Evolutionary conservation across 2,888 invertebrate species (phyloP).

Genomic region (Nebria brevicollis): DNA sequence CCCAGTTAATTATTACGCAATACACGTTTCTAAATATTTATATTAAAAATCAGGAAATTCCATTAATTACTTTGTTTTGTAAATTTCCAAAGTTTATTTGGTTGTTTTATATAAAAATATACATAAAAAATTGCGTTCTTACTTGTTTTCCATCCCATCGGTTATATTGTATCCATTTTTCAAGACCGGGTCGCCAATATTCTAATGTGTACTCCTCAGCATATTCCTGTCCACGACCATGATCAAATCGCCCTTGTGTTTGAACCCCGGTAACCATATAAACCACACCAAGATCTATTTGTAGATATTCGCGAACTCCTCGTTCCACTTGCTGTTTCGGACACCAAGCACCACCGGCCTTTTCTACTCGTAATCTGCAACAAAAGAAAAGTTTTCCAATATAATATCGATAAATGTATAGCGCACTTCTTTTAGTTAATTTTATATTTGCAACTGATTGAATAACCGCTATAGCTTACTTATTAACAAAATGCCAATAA

Average conservation of each 20-base stretch:
- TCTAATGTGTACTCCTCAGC: constrained; percentile 77
- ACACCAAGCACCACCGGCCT: constrained; percentile 82
- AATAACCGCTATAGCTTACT: too few relatives aligned
- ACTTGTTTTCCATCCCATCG: constrained; percentile 76
- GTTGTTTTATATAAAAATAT: background rate
- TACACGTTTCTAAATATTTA: too few relatives aligned
- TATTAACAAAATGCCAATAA: too few relatives aligned
- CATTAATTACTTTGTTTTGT: background rate
- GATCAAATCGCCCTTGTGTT: constrained; percentile 81
- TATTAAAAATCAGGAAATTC: too few relatives aligned
- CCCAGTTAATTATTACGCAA: too few relatives aligned
- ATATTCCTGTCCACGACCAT: constrained; percentile 79
- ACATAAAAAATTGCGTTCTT: constrained; percentile 50
- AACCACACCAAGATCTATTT: constrained; percentile 70
- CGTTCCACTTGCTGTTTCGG: constrained; percentile 73
- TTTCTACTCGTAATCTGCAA: constrained; percentile 74
- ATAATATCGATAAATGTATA: background rate
- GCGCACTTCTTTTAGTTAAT: too few relatives aligned
- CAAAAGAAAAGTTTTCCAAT: constrained; percentile 32
- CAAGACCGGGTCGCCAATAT: constrained; percentile 72
- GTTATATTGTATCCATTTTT: constrained; percentile 72
- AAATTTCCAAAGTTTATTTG: background rate
- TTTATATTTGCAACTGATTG: too few relatives aligned
- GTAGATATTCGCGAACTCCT: constrained; percentile 74
- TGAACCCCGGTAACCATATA: constrained; percentile 77